These are phyloP conservation scores for Liolophura sinensis DNA, from an alignment of 1,140 invertebrate genomes.

Conservation along the genomic window DNA sequence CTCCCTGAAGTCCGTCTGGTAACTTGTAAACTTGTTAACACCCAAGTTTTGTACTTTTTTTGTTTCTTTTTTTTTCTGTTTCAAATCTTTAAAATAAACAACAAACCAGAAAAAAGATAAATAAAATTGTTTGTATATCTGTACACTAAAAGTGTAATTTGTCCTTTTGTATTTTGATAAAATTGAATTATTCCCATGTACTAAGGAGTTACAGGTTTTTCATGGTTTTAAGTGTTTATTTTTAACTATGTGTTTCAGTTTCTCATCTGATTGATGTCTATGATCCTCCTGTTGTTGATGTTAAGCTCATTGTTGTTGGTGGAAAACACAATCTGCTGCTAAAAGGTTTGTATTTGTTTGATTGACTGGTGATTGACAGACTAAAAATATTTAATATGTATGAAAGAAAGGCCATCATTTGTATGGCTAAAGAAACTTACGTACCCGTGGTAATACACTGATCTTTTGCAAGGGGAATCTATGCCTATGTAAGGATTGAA, in stretches of 20 bases:
- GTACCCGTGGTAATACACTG: background rate
- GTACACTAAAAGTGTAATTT: background rate
- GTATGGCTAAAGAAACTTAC: background rate
- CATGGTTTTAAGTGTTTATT: background rate
- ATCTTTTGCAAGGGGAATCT: background rate
- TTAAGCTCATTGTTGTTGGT: background rate
- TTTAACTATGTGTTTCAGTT: background rate
- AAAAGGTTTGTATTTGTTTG: background rate
- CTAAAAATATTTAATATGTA: background rate
- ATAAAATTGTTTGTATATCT: background rate
- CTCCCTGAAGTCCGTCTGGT: too few relatives aligned
- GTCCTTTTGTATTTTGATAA: background rate
- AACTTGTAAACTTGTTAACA: too few relatives aligned
- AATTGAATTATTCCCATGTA: background rate
- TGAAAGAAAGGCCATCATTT: background rate
- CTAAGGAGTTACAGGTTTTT: background rate
- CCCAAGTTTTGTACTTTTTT: too few relatives aligned
- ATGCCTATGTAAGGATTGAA: background rate
- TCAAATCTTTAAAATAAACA: too few relatives aligned
- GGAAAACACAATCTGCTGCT: slow-evolving; percentile 5
- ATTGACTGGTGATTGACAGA: background rate
- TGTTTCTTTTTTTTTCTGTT: too few relatives aligned
- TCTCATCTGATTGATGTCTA: background rate
- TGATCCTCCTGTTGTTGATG: slow-evolving; percentile 2
- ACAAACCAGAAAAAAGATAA: background rate